Evolutionary conservation across 1,140 invertebrate species (phyloP), one percentile per base, ranked within the genome.

Genomic region (Drosophila simulans): DNA sequence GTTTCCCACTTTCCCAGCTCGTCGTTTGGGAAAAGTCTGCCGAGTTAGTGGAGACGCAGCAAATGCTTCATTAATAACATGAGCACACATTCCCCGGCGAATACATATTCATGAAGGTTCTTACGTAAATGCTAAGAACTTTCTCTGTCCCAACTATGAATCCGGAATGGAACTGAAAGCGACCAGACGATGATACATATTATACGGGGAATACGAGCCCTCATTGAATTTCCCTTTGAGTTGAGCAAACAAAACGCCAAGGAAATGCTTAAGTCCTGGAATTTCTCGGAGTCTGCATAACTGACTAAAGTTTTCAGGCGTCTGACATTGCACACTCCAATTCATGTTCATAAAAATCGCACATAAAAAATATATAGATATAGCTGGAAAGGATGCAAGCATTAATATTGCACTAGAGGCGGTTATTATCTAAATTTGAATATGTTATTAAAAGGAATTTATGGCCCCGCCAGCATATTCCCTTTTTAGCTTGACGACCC

Each of bases 371-470:
- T 2, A 22, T 2, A 37, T 4, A 5, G 11, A 64, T 59, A 48
- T 25, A 63, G 49, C 64, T 65, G 46, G 20, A 11, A 34, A 52
- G 56, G 64, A 63, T 64, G 46, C 74, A 46, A 15, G 49, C 40
- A 65, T 70, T 39, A 72, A 70, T 64, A 79, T 62, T 57, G 70
- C 63, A 80, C 57, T 57, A 49, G 43, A 70, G 68, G 62, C 54
- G 53, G 76, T 83, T 69, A 76, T 76, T 72, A 88, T 86, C 82
- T 78, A 69, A 88, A 88, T 88, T 79, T 86, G 63, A 83, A 86
- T 88, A 86, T 86, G 62, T 83, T 86, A 86, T 83, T 83, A 79
- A 83, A 65, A 40, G 35, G 59, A 76, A 86, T 88, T 86, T 86
- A 86, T 88, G 66, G 53, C 45, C 46, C 57, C 56, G 60, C 13